Evolutionary conservation across 30 jellyfish, hydroid and myxozoan species (phyloP), one percentile per base, ranked within the genome.

Genomic region (Cassiopea xamachana): DNA sequence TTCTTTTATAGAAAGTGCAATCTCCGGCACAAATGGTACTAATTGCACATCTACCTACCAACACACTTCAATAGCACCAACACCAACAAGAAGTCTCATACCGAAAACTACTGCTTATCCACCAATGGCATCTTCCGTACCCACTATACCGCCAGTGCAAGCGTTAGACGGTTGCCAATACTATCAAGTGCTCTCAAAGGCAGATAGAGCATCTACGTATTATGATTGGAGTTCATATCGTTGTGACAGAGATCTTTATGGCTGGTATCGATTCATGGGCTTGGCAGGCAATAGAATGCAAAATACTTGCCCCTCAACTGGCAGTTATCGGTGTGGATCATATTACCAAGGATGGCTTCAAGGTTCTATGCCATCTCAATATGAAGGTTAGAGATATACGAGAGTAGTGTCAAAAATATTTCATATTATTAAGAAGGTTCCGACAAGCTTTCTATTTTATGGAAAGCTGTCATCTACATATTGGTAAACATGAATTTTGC

Each of bases 301-400:
- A 60, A 48, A 2, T 12, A 45, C 82, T 1, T 82, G 90, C 48
- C 82, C 90, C 46, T 77, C 88, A 8, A 78, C 88, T 48, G 27
- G 70, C 77, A 50, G 60, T 18, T 93, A 92, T 75, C 3, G 94
- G 83, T 92, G 98, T 62, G 98, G 98, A 16, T 71, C 98, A 51
- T 81, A 79, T 45, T 92, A 85, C 89, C 95, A 86, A 58, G 98
- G 98, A 13, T 92, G 82, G 82, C 47, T 82, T 68, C 82, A 12
- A 48, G 90, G 83, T 1, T 73, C 43, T 1, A 7, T 64, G 82
- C 90, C 90, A 2, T 15, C 83, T 18, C 49, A 7, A 0, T 64
- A 87, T 45, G 89, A 87, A 7, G 98, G 93, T 73, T 58, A 50
- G 74, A 27, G 39, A 27, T 92, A 48, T 62, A 69, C 49, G 12